Evolutionary conservation across 1,140 invertebrate species (phyloP).

Genomic region (Pseudoatta argentina): DNA sequence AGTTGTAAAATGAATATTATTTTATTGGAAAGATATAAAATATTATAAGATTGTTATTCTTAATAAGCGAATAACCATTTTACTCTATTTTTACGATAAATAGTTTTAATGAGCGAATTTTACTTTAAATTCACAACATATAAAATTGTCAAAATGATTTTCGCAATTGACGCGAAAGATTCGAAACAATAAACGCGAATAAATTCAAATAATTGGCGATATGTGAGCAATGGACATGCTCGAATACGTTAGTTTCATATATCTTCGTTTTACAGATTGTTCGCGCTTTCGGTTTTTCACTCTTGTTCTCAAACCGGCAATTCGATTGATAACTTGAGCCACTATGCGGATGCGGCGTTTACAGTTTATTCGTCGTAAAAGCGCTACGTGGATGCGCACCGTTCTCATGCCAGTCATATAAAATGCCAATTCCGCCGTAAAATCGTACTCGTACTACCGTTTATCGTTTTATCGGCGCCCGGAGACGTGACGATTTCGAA

Average conservation of each 20-base stretch:
- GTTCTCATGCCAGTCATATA: slow-evolving; percentile 50
- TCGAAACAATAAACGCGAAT: slow-evolving; percentile 25
- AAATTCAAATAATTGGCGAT: neutral
- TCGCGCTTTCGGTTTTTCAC: slow-evolving; percentile 39
- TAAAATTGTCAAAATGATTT: slow-evolving; percentile 30
- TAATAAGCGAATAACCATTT: neutral
- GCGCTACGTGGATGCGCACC: slow-evolving; percentile 24
- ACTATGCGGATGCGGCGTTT: slow-evolving; percentile 51
- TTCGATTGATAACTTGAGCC: slow-evolving; percentile 61
- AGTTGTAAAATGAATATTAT: neutral
- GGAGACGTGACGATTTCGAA: slow-evolving; percentile 53
- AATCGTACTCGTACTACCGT: slow-evolving; percentile 38
- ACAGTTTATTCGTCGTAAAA: slow-evolving; percentile 62
- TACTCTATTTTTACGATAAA: neutral
- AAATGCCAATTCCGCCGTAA: slow-evolving; percentile 58
- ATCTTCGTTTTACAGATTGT: slow-evolving; percentile 39
- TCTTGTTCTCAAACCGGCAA: slow-evolving; percentile 45
- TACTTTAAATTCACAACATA: neutral
- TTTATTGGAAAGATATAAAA: neutral
- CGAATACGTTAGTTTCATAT: slow-evolving; percentile 23
- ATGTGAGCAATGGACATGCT: neutral
- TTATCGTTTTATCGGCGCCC: slow-evolving; percentile 54
- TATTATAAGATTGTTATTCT: neutral
- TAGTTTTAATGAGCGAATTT: slow-evolving; percentile 5
- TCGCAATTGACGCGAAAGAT: neutral